Evolutionary conservation across 2,113 vertebrate species (phyloP), one percentile per base, ranked within the genome.

Genomic region (Steatornis caripensis): DNA sequence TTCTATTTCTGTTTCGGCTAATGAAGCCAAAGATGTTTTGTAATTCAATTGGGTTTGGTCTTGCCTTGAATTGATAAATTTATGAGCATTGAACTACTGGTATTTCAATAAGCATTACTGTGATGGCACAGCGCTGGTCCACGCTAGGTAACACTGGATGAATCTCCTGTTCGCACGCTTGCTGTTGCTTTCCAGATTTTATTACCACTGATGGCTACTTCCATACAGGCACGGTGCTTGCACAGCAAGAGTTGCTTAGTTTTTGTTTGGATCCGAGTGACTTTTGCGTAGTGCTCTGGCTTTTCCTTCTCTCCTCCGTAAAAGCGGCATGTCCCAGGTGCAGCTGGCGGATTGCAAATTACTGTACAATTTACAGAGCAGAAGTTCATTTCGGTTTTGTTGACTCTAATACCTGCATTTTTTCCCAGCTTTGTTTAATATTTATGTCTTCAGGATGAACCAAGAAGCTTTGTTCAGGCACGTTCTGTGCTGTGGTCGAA

Each of bases 21-120:
- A 95, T 92, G 95, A 84, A 95, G 80, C 77, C 82, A 84, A 95
- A 92, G 84, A 84, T 46, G 61, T 71, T 95, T 80, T 83, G 21
- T 95, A 95, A 97, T 95, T 92, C 70, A 43, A 37, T 76, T 95
- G 89, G 66, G 53, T 41, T 95, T 84, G 69, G 72, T 82, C 74
- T 94, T 91, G 96, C 88, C 90, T 94, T 45, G 48, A 87, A 32
- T 60, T 86, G 39, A 34, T 83, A 65, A 87, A 97, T 96, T 7
- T 9, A 4, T 23, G 49, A 76, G 65, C 74, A 30, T 12, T 72
- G 66, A 90, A 53, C 57, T 92, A 34, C 24, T 87, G 86, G 74
- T 93, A 82, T 87, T 92, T 96, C 95, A 76, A 9, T 18, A 74
- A 90, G 46, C 34, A 12, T 53, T 37, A 24, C n/a, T 87, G 65